Evolutionary conservation across 2,888 invertebrate species (phyloP).

Genomic region (Slavum lentiscoides): DNA sequence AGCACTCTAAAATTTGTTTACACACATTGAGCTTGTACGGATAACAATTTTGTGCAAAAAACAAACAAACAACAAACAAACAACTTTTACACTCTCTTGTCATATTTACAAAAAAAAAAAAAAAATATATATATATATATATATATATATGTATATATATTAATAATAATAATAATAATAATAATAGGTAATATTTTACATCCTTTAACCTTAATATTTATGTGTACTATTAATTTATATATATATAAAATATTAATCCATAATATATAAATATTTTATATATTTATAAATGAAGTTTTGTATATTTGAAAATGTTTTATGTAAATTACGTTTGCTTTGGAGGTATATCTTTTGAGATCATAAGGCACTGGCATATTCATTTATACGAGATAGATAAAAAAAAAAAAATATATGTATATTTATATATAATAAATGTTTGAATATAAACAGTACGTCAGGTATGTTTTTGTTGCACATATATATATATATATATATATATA

Average conservation of each 20-base stretch:
- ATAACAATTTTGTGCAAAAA: conserved; percentile 50
- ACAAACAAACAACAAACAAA: conserved; percentile 24
- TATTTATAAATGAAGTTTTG: background rate
- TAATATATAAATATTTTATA: background rate
- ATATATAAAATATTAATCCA: conserved; percentile 10
- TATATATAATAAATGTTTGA: background rate
- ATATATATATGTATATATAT: too few species aligned
- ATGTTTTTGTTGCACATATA: conserved; percentile 1
- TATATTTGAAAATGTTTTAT: conserved; percentile 27
- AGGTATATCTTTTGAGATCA: conserved; percentile 53
- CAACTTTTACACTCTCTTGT: conserved; percentile 37
- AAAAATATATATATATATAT: too few species aligned
- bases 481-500: too few species aligned
- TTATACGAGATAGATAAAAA: conserved; percentile 32
- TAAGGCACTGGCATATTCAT: conserved; percentile 52
- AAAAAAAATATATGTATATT: background rate
- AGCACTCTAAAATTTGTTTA: conserved; percentile 43
- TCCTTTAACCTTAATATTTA: conserved; percentile 39
- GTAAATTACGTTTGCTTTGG: conserved; percentile 32
- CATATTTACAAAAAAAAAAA: conserved; percentile 29
- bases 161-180: background rate
- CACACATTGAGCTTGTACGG: conserved; percentile 45
- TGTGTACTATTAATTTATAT: conserved; percentile 15
- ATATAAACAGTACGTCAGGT: background rate
- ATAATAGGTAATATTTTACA: conserved; percentile 22